A percentile compares a stretch with the other conserved stretches of the same genome.
These are phyloP conservation scores for Acanthosepion pharaonis DNA, from an alignment of 2,888 invertebrate species.

Conservation along the genomic window DNA sequence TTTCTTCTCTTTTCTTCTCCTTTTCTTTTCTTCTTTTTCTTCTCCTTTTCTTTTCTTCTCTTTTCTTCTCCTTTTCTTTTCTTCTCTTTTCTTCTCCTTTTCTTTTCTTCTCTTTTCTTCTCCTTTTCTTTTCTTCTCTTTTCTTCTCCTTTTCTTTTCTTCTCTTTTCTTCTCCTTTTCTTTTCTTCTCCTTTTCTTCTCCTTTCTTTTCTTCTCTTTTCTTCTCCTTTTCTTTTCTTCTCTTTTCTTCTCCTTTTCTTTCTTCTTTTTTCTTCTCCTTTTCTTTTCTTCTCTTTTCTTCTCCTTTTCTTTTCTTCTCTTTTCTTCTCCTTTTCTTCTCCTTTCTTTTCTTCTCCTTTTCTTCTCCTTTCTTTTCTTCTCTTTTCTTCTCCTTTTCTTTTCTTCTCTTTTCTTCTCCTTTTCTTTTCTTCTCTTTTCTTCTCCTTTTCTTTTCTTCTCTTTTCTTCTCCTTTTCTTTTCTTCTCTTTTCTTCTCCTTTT, in stretches of 20 bases:
- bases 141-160: background rate
- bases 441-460: accelerated
- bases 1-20: background rate
- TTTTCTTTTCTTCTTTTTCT: too few species aligned
- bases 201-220: too few species aligned
- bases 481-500: background rate
- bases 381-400: background rate
- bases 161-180: background rate
- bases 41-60: too few species aligned
- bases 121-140: too few species aligned
- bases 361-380: too few species aligned
- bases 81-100: background rate
- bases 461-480: background rate
- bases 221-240: background rate
- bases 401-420: background rate
- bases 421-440: too few species aligned
- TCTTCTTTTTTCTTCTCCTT: too few species aligned
- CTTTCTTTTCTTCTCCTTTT: too few species aligned
- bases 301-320: background rate
- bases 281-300: background rate
- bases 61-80: background rate
- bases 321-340: background rate
- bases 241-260: background rate
- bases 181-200: too few species aligned
- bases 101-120: background rate